Evolutionary conservation across 2,888 invertebrate genomes (phyloP).

Genomic region (Argyra leucocephala): DNA sequence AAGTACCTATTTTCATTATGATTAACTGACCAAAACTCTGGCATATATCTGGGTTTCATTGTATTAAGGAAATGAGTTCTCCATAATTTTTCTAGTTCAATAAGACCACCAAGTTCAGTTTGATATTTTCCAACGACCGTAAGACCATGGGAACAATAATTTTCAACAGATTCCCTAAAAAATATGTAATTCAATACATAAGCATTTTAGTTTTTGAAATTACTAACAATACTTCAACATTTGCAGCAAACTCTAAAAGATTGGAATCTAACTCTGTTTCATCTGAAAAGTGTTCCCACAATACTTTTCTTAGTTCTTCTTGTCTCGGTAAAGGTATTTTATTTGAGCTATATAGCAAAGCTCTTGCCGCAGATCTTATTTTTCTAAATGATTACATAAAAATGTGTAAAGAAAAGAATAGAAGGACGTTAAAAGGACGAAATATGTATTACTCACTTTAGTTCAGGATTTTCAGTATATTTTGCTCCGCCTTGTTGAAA

Average conservation of each 20-base stretch:
- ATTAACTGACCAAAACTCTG: conserved; percentile 64
- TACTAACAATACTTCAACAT: conserved; percentile 44
- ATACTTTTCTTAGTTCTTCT: conserved; percentile 43
- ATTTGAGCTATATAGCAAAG: conserved; percentile 44
- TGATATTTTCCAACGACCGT: conserved; percentile 53
- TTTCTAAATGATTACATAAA: conserved; percentile 45
- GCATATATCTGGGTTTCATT: conserved; percentile 64
- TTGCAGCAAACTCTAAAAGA: conserved; percentile 46
- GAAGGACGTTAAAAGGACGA: conserved; percentile 2
- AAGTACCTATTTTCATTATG: conserved; percentile 61
- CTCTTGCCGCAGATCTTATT: conserved; percentile 52
- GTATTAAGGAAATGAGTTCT: conserved; percentile 61
- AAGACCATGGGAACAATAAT: conserved; percentile 49
- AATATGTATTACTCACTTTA: conserved; percentile 30
- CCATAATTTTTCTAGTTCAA: conserved; percentile 63
- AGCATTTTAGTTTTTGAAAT: background rate
- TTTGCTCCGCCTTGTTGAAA: conserved; percentile 32
- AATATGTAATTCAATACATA: conserved; percentile 10
- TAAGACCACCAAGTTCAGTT: conserved; percentile 48
- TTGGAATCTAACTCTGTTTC: conserved; percentile 44
- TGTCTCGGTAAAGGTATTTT: conserved; percentile 48
- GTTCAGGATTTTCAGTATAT: conserved; percentile 38
- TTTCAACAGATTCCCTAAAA: conserved; percentile 44
- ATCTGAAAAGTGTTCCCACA: conserved; percentile 48
- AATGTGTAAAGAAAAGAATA: background rate